phyloP scores from a whole-genome alignment of 2,797 vertebrate species.

The Myoxocephalus aenaeus region DNA sequence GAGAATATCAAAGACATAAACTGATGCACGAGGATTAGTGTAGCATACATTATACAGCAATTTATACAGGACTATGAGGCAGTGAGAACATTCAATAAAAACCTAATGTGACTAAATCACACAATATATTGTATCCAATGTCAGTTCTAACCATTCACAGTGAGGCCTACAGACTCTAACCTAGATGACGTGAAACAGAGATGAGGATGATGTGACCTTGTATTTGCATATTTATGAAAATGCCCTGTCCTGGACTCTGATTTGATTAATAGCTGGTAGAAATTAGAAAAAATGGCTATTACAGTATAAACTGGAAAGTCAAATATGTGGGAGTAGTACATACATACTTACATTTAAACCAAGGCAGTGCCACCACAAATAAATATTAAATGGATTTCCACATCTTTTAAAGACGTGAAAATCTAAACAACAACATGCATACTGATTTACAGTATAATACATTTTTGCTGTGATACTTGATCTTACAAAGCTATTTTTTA shows the following conservation, averaged over 20 bases:
- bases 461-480: slow-evolving; percentile 68
- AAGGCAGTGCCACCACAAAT: slow-evolving; percentile 69
- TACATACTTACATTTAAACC: slow-evolving; percentile 69
- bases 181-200: slow-evolving; percentile 49
- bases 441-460: slow-evolving; percentile 80
- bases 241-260: slow-evolving; percentile 76
- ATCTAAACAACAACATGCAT: slow-evolving; percentile 77
- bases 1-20: slow-evolving; percentile 65
- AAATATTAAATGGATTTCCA: slow-evolving; percentile 65
- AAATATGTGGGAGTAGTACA: slow-evolving; percentile 70
- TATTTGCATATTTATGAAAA: slow-evolving; percentile 85
- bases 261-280: slow-evolving; percentile 82
- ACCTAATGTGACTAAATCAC: slow-evolving; percentile 63
- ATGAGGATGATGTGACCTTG: slow-evolving; percentile 69
- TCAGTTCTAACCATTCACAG: slow-evolving; percentile 46
- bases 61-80: slow-evolving; percentile 66
- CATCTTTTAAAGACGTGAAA: slow-evolving; percentile 59
- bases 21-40: slow-evolving; percentile 50
- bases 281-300: slow-evolving; percentile 79
- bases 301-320: slow-evolving; percentile 75
- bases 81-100: slow-evolving; percentile 61
- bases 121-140: slow-evolving; percentile 46
- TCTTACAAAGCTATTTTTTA: slow-evolving; percentile 57
- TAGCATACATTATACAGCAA: slow-evolving; percentile 70
- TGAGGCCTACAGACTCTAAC: slow-evolving; percentile 50